These are phyloP conservation scores for Myoxocephalus aenaeus DNA, from an alignment of 2,797 vertebrate species.

Conservation along the genomic window DNA sequence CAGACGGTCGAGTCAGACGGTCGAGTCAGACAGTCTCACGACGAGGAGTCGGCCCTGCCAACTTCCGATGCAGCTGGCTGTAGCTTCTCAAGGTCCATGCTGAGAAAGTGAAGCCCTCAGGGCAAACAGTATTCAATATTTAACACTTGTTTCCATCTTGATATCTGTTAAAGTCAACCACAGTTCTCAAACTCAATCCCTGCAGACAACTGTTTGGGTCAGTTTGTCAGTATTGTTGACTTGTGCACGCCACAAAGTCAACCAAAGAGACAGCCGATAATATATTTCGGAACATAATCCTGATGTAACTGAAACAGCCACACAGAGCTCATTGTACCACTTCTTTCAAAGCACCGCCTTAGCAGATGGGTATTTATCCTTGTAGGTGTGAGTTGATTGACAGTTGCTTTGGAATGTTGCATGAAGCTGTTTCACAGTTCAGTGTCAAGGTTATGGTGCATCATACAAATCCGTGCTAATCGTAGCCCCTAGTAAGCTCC, in stretches of 20 bases:
- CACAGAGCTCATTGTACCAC: constrained; percentile 54
- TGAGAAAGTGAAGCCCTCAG: constrained; percentile 55
- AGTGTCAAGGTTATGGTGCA: constrained; percentile 81
- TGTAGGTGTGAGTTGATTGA: constrained; percentile 80
- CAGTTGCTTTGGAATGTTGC: constrained; percentile 81
- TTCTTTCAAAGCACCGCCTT: constrained; percentile 61
- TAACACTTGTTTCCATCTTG: constrained; percentile 40
- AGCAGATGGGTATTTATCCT: constrained; percentile 78
- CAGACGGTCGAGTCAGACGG: constrained; percentile 47
- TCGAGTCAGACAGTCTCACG: constrained; percentile 63
- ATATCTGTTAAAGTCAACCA: constrained; percentile 42
- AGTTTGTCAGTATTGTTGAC: constrained; percentile 60
- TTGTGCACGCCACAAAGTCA: constrained; percentile 45
- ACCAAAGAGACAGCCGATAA: constrained; percentile 36
- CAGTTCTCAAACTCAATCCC: constrained; percentile 36
- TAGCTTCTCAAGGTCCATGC: constrained; percentile 72
- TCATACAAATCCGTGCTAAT: constrained; percentile 84
- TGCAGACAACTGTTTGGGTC: constrained; percentile 50
- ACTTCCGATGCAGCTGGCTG: constrained; percentile 81
- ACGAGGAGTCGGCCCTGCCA: constrained; percentile 50
- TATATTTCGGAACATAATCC: constrained; percentile 56
- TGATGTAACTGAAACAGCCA: constrained; percentile 59
- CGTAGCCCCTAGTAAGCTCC: constrained; percentile 82
- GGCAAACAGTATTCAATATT: constrained; percentile 44
- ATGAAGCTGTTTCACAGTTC: constrained; percentile 82